Percentiles rank a stretch among this genome's conserved stretches.
Conservation (phyloP, 2,797 vertebrate species). For the Falco berigora region DNA sequence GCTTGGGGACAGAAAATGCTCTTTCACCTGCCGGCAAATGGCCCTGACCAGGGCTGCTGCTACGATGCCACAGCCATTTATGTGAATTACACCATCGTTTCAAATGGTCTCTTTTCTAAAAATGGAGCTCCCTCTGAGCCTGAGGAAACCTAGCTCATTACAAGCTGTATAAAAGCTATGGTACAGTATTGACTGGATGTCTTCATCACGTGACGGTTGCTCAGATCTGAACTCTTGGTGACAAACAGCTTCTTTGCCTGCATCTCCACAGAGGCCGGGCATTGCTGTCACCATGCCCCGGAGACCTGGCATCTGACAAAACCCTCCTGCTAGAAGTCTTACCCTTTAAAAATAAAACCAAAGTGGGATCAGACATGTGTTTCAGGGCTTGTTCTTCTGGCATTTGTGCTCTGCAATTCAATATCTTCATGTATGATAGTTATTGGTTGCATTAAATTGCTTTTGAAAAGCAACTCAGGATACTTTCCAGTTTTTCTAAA, state of each 20-base stretch:
- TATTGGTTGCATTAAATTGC: not conserved
- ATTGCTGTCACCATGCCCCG: not conserved
- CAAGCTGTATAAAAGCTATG: not conserved
- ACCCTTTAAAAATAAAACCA: not conserved
- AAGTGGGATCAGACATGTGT: not conserved
- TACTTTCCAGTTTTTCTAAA: not conserved
- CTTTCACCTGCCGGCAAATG: not conserved
- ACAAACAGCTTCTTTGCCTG: not conserved
- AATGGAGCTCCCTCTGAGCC: not conserved
- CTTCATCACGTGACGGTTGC: not conserved
- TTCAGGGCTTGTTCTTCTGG: not conserved
- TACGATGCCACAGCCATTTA: not conserved
- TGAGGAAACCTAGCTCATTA: not conserved
- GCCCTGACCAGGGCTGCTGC: not conserved
- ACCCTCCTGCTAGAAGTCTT: not conserved
- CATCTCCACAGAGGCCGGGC: not conserved
- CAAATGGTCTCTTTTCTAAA: not conserved
- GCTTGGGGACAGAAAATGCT: not conserved
- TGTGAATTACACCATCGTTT: not conserved
- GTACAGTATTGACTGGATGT: not conserved
- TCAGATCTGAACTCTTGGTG: not conserved
- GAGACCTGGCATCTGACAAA: not conserved
- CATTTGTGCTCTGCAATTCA: not conserved
- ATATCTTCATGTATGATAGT: not conserved
- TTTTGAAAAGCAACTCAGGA: not conserved